These are phyloP conservation scores for Xenops minutus DNA, from an alignment of 2,797 vertebrate species.

Conservation along the genomic window DNA sequence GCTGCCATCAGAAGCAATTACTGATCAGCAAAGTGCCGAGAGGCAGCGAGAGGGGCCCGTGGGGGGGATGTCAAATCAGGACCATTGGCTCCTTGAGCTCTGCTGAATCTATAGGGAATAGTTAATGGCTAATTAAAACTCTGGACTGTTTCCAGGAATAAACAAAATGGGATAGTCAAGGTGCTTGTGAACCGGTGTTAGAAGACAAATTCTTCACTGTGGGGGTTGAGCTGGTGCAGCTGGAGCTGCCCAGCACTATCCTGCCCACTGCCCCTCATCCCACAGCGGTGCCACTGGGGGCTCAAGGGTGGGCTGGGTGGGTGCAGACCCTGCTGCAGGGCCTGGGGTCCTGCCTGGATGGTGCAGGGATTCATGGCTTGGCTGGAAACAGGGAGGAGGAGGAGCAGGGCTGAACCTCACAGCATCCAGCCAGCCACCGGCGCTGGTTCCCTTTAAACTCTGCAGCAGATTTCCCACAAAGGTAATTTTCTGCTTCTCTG, in stretches of 20 bases:
- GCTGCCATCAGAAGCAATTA: background rate
- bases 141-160: background rate
- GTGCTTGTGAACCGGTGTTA: background rate
- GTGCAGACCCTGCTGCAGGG: background rate
- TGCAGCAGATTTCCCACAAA: conserved; percentile 59
- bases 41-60: background rate
- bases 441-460: conserved; percentile 9
- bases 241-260: background rate
- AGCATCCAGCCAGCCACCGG: background rate
- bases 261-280: background rate
- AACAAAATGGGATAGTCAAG: background rate
- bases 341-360: background rate
- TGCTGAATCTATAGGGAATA: background rate
- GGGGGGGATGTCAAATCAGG: background rate
- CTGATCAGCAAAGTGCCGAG: background rate
- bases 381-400: background rate
- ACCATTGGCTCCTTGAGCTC: background rate
- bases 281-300: fast-evolving
- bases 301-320: background rate
- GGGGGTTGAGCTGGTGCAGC: background rate
- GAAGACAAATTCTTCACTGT: background rate
- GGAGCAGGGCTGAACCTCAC: background rate
- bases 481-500: conserved; percentile 77
- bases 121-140: conserved; percentile 12
- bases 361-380: fast-evolving